A percentile compares a stretch with the other conserved stretches of the same genome.
These are phyloP conservation scores for Beris chalybata DNA, from an alignment of 2,888 invertebrate species.

Conservation along the genomic window DNA sequence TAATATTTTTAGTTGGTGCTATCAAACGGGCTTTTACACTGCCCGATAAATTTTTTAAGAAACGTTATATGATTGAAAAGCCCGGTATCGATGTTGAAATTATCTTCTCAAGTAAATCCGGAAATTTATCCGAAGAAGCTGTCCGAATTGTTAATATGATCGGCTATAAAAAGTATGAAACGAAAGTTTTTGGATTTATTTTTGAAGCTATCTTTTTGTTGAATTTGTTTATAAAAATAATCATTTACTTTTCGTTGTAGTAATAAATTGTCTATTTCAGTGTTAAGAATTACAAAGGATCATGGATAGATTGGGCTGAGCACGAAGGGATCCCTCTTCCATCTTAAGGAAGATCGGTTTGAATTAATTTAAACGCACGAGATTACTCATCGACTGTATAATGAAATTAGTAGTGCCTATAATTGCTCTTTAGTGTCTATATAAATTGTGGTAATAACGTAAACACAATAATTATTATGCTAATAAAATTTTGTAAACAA, in stretches of 20 bases:
- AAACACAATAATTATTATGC: too few relatives aligned
- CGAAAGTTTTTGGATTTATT: too few relatives aligned
- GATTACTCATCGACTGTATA: too few relatives aligned
- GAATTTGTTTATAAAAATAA: too few relatives aligned
- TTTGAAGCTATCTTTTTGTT: too few relatives aligned
- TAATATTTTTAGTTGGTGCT: constrained; percentile 27
- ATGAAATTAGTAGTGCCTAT: too few relatives aligned
- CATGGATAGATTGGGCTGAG: constrained; percentile 53
- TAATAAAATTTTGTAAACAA: too few relatives aligned
- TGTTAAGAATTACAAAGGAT: constrained; percentile 51
- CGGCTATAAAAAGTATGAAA: constrained; percentile 45
- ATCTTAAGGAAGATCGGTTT: background rate
- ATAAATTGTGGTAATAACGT: too few relatives aligned
- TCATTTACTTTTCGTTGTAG: too few relatives aligned
- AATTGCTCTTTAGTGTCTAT: too few relatives aligned
- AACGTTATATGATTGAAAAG: constrained; percentile 53
- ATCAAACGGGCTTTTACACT: constrained; percentile 33
- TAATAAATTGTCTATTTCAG: constrained; percentile 34
- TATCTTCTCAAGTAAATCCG: constrained; percentile 69
- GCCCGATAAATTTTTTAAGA: constrained; percentile 29
- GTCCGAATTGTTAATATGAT: constrained; percentile 57
- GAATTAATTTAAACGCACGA: too few relatives aligned
- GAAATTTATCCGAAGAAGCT: constrained; percentile 66
- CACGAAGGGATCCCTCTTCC: constrained; percentile 46
- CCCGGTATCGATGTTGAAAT: constrained; percentile 61